These are phyloP conservation scores for Tonatia bakeri DNA, from an alignment of 2,113 vertebrate species.

Conservation along the genomic window DNA sequence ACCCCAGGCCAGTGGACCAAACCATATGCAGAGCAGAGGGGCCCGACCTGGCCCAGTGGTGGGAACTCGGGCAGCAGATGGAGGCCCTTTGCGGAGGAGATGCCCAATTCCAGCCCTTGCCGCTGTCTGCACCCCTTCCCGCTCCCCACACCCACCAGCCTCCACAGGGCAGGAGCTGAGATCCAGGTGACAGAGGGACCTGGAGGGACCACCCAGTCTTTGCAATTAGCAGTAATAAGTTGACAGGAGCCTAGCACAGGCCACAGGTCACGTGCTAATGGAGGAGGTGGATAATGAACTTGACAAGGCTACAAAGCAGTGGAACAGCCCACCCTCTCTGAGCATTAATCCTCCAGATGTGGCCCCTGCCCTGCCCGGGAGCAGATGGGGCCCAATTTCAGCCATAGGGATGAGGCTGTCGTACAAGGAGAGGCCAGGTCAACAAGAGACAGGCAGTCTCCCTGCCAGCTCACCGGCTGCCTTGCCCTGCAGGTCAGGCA, in stretches of 20 bases:
- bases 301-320: neutral
- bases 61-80: neutral
- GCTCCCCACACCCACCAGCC: neutral
- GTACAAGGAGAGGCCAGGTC: neutral
- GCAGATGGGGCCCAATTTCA: neutral
- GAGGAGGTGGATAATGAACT: constrained; percentile 10
- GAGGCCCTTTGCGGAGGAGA: neutral
- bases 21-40: neutral
- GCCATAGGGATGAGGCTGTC: neutral
- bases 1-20: neutral
- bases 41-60: neutral
- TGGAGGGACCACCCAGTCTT: neutral
- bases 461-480: neutral
- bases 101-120: too few species aligned
- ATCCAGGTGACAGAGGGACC: neutral
- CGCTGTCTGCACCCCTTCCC: neutral
- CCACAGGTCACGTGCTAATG: neutral
- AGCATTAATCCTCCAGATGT: neutral
- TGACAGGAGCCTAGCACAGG: neutral
- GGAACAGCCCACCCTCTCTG: neutral
- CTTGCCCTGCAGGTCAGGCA: too few species aligned
- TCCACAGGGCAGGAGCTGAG: neutral
- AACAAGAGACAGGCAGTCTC: neutral
- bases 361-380: neutral
- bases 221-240: constrained; percentile 31